Evolutionary conservation across 2,888 invertebrate genomes (phyloP).

Genomic region (Luperina nickerlii): DNA sequence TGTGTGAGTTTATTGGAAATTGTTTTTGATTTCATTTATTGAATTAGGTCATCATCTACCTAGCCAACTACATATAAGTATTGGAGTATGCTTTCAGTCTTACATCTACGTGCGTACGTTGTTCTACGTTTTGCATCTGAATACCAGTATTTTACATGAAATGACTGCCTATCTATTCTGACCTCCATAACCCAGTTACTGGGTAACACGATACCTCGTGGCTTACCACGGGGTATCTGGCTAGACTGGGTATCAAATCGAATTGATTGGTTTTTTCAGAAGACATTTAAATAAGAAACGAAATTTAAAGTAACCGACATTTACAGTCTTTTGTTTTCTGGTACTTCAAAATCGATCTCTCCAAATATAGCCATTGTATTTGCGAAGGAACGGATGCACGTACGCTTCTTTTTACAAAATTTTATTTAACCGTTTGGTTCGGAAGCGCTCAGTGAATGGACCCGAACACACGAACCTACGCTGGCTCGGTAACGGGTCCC

Average conservation of each 20-base stretch:
- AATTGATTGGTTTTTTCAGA: not conserved
- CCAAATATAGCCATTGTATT: not conserved
- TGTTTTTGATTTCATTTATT: constrained; percentile 2
- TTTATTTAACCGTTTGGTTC: not conserved
- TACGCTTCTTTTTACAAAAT: not conserved
- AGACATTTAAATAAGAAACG: not conserved
- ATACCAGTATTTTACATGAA: not conserved
- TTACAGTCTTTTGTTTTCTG: not conserved
- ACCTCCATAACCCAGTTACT: not conserved
- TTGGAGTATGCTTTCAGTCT: not conserved
- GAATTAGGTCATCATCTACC: not conserved
- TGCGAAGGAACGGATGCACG: not conserved
- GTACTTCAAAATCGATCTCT: not conserved
- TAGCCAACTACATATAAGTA: too few species aligned
- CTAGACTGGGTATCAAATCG: not conserved
- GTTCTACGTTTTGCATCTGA: not conserved
- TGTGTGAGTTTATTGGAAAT: constrained; percentile 2
- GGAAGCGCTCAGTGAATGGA: not conserved
- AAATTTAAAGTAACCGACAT: not conserved
- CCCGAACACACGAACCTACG: not conserved
- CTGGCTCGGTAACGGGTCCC: not conserved
- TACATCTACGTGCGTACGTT: too few species aligned
- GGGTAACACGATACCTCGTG: not conserved
- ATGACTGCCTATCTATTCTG: not conserved
- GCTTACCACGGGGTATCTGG: not conserved